phyloP scores from a whole-genome alignment of 2,113 vertebrate genomes.

The Myocastor coypus region DNA sequence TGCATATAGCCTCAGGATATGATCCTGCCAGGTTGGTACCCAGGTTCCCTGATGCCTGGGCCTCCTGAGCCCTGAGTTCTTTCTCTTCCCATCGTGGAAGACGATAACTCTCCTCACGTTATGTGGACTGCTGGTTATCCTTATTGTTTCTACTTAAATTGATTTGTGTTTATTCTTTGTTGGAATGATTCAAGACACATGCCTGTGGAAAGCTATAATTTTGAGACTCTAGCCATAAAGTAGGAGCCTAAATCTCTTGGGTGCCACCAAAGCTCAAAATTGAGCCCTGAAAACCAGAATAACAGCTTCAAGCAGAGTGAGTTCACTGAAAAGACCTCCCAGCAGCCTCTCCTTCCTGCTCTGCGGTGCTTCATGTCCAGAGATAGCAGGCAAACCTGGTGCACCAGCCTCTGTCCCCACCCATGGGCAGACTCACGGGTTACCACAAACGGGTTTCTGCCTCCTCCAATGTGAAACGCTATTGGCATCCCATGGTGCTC shows the following conservation, averaged over 20 bases:
- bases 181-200: constrained; percentile 55
- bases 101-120: constrained; percentile 35
- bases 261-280: constrained; percentile 11
- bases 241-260: not conserved
- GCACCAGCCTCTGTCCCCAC: not conserved
- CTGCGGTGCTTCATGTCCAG: not conserved
- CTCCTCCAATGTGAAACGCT: not conserved
- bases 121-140: constrained; percentile 46
- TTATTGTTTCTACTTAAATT: constrained; percentile 32
- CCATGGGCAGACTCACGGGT: constrained; percentile 21
- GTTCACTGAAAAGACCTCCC: not conserved
- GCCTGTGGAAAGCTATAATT: constrained; percentile 15
- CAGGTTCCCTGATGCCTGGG: not conserved
- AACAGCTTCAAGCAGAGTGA: not conserved
- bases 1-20: not conserved
- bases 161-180: constrained; percentile 56
- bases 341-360: not conserved
- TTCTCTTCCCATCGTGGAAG: not conserved
- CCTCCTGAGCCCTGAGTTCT: not conserved
- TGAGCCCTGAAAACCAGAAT: constrained; percentile 10
- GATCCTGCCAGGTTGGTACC: not conserved
- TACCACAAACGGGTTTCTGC: constrained; percentile 47
- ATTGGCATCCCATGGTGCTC: constrained; percentile 53
- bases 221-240: constrained; percentile 20
- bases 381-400: not conserved